Conservation (phyloP, 2,888 invertebrate genomes). For the Idaea aversata region DNA sequence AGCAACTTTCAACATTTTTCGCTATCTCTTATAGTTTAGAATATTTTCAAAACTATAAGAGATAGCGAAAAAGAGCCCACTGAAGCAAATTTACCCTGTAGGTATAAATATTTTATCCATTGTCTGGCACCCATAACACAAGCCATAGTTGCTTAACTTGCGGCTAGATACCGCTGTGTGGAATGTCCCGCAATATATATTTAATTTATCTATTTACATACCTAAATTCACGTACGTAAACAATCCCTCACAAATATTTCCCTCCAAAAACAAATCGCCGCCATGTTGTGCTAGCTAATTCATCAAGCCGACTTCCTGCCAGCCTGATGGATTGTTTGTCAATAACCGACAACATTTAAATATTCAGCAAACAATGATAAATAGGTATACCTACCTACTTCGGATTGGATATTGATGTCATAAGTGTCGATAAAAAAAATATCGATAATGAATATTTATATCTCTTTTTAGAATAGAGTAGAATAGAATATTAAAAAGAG, state of each 20-base stretch:
- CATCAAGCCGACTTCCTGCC: slow-evolving; percentile 24
- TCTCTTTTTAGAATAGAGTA: no score
- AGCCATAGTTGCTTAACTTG: no score
- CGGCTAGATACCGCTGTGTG: no score
- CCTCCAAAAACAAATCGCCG: slow-evolving; percentile 15
- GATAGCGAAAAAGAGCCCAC: no score
- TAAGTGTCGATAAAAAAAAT: slow-evolving; percentile 15
- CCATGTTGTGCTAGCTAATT: slow-evolving; percentile 7
- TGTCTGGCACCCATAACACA: no score
- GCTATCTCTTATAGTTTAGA: no score
- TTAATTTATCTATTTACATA: not conserved
- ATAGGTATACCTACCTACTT: slow-evolving; percentile 29
- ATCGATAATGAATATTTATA: not conserved
- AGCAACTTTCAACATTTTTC: no score
- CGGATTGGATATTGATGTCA: slow-evolving; percentile 26
- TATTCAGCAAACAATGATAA: slow-evolving; percentile 53
- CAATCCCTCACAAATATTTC: slow-evolving; percentile 2
- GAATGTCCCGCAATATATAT: no score
- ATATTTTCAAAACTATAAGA: no score
- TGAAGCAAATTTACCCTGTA: no score
- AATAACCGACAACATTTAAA: slow-evolving; percentile 47
- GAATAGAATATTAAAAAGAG: no score
- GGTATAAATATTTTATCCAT: no score
- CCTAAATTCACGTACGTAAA: not conserved
- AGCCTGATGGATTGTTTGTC: slow-evolving; percentile 45